Evolutionary conservation across 2,797 vertebrate species (phyloP).

Genomic region (Pantherophis alleghaniensis): DNA sequence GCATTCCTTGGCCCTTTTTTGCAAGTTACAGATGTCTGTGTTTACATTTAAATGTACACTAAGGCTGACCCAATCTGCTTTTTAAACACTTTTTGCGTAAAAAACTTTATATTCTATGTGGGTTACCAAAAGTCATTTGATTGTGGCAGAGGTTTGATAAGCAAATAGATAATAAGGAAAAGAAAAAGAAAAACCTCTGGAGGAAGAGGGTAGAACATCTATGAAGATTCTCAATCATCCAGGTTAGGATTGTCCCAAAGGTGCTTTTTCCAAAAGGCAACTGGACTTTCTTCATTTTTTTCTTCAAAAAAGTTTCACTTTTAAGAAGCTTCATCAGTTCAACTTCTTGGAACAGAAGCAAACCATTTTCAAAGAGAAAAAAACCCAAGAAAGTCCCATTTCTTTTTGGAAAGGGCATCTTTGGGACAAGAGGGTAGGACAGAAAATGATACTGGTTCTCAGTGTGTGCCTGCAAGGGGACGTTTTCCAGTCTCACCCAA

Average conservation of each 20-base stretch:
- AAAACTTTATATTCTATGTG: not conserved
- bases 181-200: not conserved
- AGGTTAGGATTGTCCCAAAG: no score
- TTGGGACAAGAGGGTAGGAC: not conserved
- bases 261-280: no score
- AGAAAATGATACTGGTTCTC: not conserved
- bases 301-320: no score
- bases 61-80: not conserved
- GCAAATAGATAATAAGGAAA: not conserved
- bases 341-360: no score
- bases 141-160: not conserved
- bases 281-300: no score
- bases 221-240: no score
- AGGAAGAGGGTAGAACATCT: not conserved
- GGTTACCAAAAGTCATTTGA: not conserved
- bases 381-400: no score
- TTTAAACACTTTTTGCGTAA: not conserved
- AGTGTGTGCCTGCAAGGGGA: not conserved
- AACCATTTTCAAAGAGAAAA: no score
- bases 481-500: not conserved
- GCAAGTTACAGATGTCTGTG: not conserved
- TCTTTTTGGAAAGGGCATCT: not conserved
- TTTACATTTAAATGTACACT: not conserved
- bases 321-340: no score
- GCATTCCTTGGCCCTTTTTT: not conserved